Evolutionary conservation across 2,113 vertebrate species (phyloP), one percentile per base, ranked within the genome.

Genomic region (Lates calcarifer): DNA sequence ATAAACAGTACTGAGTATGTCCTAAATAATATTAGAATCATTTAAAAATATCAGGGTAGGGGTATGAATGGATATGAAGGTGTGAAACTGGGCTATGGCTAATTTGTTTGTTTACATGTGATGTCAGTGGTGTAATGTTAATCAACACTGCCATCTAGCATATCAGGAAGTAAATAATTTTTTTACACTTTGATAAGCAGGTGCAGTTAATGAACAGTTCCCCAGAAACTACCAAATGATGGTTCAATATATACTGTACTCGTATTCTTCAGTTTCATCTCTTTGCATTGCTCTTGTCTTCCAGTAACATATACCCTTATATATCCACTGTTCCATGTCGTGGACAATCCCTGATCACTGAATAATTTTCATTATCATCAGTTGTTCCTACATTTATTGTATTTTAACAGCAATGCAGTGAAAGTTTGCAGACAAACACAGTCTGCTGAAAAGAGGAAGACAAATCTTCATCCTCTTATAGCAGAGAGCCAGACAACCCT

Each of bases 111-210:
- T 70, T 45, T 56, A 51, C 13, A 9, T 74, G 15, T 60, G 17
- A 67, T 31, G 47, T 65, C 53, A 43, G 35, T 37, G 47, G 43
- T 33, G 49, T 76, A 62, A 68, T 68, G 33, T 58, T 82, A 77
- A 82, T 86, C 78, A 79, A 84, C 72, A 84, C 58, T 84, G 87
- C 74, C 82, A 87, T 77, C 85, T 85, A 83, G 62, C 70, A 87
- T n/a, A 47, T 85, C 61, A 57, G 13, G 57, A 55, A 77, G 75
- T 55, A 24, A 76, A 62, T 74, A 20, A 7, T 2, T 81, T 65
- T 79, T 82, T 72, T 24, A 68, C 47, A 29, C 37, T 51, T 35
- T 70, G 51, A 85, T 60, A 74, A 77, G 53, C 63, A 73, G 17
- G 66, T 64, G 66, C 28, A 45, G 28, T 39, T 58, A 62, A 65